These are phyloP conservation scores for Euspilapteryx auroguttella DNA, from an alignment of 2,888 invertebrate genomes.

Conservation along the genomic window DNA sequence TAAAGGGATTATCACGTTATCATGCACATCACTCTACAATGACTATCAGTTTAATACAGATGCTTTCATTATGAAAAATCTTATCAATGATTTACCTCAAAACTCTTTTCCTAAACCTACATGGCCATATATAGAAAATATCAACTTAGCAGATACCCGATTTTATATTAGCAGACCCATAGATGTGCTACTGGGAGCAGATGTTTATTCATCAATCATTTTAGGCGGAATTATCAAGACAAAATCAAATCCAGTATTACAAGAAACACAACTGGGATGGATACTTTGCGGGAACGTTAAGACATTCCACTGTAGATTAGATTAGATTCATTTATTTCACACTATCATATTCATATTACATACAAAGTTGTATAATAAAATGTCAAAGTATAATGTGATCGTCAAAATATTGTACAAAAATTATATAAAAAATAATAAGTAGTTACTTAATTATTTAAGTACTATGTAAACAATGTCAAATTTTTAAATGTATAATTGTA, in stretches of 20 bases:
- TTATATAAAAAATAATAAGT: no score
- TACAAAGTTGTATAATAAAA: no score
- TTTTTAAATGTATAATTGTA: no score
- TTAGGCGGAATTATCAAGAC: neutral
- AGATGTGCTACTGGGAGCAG: conserved; percentile 2
- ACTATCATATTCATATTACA: no score
- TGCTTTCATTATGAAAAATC: conserved; percentile 2
- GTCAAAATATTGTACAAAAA: no score
- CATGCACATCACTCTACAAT: conserved; percentile 1
- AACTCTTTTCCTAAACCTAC: conserved; percentile 1
- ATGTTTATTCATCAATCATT: neutral
- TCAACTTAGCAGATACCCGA: conserved; percentile 3
- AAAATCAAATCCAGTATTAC: neutral
- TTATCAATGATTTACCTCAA: conserved; percentile 4
- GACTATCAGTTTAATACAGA: conserved; percentile 3
- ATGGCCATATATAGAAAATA: neutral
- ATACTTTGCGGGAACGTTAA: neutral
- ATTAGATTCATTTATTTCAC: no score
- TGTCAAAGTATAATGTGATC: no score
- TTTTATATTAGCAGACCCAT: conserved; percentile 1
- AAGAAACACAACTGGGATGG: neutral
- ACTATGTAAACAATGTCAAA: no score
- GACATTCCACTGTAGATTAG: neutral
- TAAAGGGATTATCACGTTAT: conserved; percentile 1
- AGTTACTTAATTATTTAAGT: no score